Evolutionary conservation across 2,888 invertebrate species (phyloP), one percentile per base, ranked within the genome.

Genomic region (Cataglyphis altisquamis): DNA sequence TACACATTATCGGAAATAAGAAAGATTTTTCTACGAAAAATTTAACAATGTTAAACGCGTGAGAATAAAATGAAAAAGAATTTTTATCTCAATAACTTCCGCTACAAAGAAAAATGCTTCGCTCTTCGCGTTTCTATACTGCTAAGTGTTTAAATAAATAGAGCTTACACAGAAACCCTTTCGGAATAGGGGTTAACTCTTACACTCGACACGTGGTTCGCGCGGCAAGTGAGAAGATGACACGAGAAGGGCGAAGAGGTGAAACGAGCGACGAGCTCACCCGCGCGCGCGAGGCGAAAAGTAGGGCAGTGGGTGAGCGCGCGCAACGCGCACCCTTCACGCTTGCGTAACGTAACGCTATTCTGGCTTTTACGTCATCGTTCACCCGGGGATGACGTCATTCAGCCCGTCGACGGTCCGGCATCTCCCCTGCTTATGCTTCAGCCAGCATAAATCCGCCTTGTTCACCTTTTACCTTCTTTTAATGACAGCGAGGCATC

Each of bases 221-320:
- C 39, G 12, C 21, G n/a, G n/a, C 25, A 5, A 36, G n/a, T 18
- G 9, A 32, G 25, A 18, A 12, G 39, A 8, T 32, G n/a, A 45
- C 18, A 36, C 0, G 75, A 66, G 66, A 66, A 75, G 75, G 67
- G n/a, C 67, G 67, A 77, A 77, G 75, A 77, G 75, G 66, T 75
- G 66, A 75, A 52, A 39, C 52, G 45, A 36, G 52, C 73, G 18
- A 15, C 25, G 55, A 77, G 67, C 29, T 68, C 10, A 29, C 29
- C 78, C 86, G 63, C 52, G 67, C 82, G 75, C 63, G 82, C 57
- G 66, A 67, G 48, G 77, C 36, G 41, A 80, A 84, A 88, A 89
- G 89, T 94, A 91, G 94, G 94, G 89, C 94, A 94, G 92, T 93
- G 92, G 94, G 93, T 93, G 93, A 93, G 94, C 92, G 91, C 89